A percentile compares a stretch with the other conserved stretches of the same genome.
phyloP scores from a whole-genome alignment of 2,113 vertebrate genomes.

The Grammomys dolichurus region DNA sequence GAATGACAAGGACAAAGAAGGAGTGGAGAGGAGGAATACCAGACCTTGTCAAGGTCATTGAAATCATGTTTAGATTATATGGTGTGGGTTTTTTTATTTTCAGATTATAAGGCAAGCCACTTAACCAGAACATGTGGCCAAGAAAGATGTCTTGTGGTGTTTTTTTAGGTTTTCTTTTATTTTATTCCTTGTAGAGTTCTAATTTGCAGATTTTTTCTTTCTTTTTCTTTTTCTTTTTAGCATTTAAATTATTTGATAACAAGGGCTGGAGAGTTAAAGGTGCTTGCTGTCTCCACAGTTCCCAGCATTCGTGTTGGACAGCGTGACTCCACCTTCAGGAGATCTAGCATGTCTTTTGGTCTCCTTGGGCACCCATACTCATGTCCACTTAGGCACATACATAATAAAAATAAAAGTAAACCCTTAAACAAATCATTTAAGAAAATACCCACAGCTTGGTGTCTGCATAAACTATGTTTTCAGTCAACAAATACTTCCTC shows the following conservation, averaged over 20 bases:
- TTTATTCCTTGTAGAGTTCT: background rate
- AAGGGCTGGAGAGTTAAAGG: background rate
- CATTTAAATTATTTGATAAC: background rate
- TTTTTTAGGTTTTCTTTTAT: background rate
- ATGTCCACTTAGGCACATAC: background rate
- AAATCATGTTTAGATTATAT: background rate
- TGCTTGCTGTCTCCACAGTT: background rate
- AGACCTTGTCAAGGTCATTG: background rate
- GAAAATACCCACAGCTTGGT: background rate
- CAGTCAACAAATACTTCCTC: background rate
- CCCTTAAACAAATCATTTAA: background rate
- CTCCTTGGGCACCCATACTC: background rate
- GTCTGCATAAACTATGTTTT: background rate
- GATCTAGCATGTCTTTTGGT: background rate
- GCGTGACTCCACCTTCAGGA: background rate
- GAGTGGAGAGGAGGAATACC: background rate
- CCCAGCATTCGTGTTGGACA: background rate
- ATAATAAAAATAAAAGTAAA: background rate
- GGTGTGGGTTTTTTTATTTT: rapidly evolving
- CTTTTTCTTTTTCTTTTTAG: background rate
- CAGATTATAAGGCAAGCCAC: background rate
- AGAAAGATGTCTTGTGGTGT: background rate
- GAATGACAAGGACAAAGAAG: no score
- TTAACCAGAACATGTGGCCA: background rate
- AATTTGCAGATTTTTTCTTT: background rate